Base-by-base conservation (phyloP, 2,888 invertebrate species). In the Napeogenes inachia region DNA sequence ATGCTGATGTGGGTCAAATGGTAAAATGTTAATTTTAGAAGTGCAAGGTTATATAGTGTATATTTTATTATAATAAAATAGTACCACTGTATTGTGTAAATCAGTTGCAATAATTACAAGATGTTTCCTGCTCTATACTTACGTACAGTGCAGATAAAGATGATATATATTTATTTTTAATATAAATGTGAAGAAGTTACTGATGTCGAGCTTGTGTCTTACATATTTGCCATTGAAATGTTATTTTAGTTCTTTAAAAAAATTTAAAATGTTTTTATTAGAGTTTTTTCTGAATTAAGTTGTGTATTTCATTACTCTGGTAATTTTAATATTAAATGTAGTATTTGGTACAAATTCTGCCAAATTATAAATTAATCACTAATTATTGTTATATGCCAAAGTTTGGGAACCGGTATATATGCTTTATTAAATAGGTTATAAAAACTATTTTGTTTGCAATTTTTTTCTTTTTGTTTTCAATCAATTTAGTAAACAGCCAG, bases 301-400 rank as follows among this genome's bases (percentile, higher is more conserved):
- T 8, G 42, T 42, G 10, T 8, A 42, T 42, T 42, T 10, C 1
- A 42, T 8, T 42, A 10, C 10, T 10, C 5, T 42, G 2, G 8
- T 42, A 8, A 6, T 42, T 3, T 12, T 42, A 10, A 1, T 10
- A 42, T 42, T 42, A 42, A 42, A 42, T 32, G n/a, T 57, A 57
- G 38, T 47, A 35, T 10, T 46, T 59, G 4, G 67, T 67, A 65
- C 67, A 67, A 67, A 65, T 61, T 56, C 54, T 54, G 63, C 67
- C 67, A 67, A 67, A 65, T 60, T 47, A 42, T 59, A 46, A 59
- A 13, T 56, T 21, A 53, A 56, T 13, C 21, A 21, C 45, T 47
- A 38, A 30, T 5, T 35, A 45, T 13, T 45, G 8, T 45, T 59
- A 47, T 53, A 59, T 56, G 57, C 60, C 65, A 55, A 61, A 65